Evolutionary conservation across 1,140 invertebrate genomes (phyloP), one percentile per base, ranked within the genome.

Genomic region (Marisa cornuarietis): DNA sequence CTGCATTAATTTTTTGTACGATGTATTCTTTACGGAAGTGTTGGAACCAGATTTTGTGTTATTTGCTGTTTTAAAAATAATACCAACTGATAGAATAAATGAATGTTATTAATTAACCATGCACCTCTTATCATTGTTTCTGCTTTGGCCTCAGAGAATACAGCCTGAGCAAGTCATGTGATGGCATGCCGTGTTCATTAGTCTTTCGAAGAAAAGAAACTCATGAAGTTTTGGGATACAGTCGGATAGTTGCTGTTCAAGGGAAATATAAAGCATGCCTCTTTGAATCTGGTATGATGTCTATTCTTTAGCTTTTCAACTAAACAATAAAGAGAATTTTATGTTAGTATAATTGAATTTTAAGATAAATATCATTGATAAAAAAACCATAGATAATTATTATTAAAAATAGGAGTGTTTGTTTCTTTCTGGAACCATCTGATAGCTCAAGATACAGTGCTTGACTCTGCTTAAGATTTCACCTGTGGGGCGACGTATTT

Each of bases 201-300:
- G 83, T 87, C 24, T 74, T 89, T 49, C 54, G 81, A 26, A 26
- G 79, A 14, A 74, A 79, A 69, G 80, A 82, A 14, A 76, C 79
- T 54, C n/a, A 75, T 42, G 77, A 79, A 62, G 84, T 89, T 14
- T 74, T 90, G 68, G 89, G 88, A 22, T 88, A 89, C 81, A 89
- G 88, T 83, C 81, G 84, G 81, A 79, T 90, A 0, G 84, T 84
- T 31, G 52, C 81, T 66, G 87, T 90, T 6, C 75, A 84, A 54
- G 88, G 88, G 31, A 80, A 77, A 58, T 42, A 79, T n/a, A 81
- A 85, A 10, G 83, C 86, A 20, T 88, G 88, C 81, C 85, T 89
- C 73, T 66, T 90, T 14, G 89, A 90, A 83, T 89, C 88, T 83
- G 89, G 89, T 90, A 82, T 61, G 24, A 42, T 73, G 71, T 42